Conservation (phyloP, 2,113 vertebrate species). For the Lathamus discolor region DNA sequence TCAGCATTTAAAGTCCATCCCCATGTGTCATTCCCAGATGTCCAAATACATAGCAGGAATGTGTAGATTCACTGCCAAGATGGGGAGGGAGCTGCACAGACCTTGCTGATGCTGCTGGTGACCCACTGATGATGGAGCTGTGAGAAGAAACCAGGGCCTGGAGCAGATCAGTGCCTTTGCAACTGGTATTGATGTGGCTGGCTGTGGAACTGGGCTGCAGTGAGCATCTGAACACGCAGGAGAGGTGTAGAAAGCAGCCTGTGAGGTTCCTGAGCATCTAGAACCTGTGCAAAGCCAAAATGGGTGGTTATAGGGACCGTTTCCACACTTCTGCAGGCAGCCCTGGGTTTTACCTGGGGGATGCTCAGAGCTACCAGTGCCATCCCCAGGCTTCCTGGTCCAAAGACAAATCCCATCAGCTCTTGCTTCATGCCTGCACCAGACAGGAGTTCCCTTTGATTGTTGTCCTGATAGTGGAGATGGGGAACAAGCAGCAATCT, state of each 20-base stretch:
- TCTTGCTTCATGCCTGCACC: background rate
- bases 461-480: background rate
- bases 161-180: background rate
- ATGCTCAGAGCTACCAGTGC: background rate
- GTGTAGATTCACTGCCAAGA: background rate
- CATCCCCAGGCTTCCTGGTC: background rate
- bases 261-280: rapidly evolving
- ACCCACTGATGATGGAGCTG: background rate
- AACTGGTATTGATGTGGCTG: background rate
- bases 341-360: background rate
- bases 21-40: rapidly evolving
- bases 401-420: background rate
- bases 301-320: background rate
- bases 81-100: background rate
- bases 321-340: background rate
- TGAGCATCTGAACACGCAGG: background rate
- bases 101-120: background rate
- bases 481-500: background rate
- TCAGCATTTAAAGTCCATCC: background rate
- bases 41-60: background rate
- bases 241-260: background rate
- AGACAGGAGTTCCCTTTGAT: background rate
- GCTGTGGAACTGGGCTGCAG: background rate
- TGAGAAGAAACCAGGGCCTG: background rate
- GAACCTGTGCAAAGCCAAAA: background rate